Evolutionary conservation across 30 jellyfish, hydroid and myxozoan species (phyloP).

Genomic region (Hydractinia symbiolongicarpus): DNA sequence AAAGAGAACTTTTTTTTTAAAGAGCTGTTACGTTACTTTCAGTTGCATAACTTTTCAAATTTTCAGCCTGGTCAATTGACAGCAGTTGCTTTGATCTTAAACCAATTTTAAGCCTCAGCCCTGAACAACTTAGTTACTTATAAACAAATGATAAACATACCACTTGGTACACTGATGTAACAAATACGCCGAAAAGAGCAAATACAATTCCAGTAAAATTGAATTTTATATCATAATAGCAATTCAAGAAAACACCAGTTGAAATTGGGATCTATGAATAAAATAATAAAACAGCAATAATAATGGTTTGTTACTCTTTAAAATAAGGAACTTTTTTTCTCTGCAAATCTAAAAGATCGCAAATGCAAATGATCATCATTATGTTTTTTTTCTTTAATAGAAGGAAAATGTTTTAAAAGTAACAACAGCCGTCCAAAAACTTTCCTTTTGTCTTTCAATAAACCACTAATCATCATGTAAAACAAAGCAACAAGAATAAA

Average conservation of each 20-base stretch:
- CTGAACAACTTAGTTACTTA: too few relatives aligned
- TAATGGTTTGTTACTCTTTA: background rate
- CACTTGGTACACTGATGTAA: constrained; percentile 92
- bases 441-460: too few relatives aligned
- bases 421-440: too few relatives aligned
- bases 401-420: too few relatives aligned
- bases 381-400: too few relatives aligned
- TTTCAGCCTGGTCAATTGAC: too few relatives aligned
- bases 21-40: background rate
- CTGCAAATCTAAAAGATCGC: background rate
- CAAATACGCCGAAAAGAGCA: constrained; percentile 90
- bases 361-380: background rate
- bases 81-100: too few relatives aligned
- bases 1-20: background rate
- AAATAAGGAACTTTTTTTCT: background rate
- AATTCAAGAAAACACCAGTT: constrained; percentile 80
- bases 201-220: constrained; percentile 60
- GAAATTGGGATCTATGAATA: constrained; percentile 83
- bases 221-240: constrained; percentile 84
- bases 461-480: too few relatives aligned
- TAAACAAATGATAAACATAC: constrained; percentile 36
- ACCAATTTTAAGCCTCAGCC: too few relatives aligned
- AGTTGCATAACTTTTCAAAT: too few relatives aligned
- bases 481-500: too few relatives aligned
- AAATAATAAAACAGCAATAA: background rate